Evolutionary conservation across 1,140 invertebrate genomes (phyloP), one percentile per base, ranked within the genome.

Genomic region (Plodia interpunctella): DNA sequence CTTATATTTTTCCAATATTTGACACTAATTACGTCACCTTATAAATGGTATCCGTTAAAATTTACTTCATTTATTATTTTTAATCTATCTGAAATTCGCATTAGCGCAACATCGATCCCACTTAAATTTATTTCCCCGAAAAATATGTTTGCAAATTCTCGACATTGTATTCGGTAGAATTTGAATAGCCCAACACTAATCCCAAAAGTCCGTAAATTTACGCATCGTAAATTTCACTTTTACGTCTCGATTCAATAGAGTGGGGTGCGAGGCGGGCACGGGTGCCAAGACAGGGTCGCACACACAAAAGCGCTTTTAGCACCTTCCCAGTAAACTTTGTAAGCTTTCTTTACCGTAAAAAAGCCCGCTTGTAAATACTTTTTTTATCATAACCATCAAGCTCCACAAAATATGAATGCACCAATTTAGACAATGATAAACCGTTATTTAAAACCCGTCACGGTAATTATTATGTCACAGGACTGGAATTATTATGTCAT

Each of bases 141-240:
- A 15, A 44, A 44, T 44, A 15, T 13, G 13, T 35, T 10, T 1
- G 13, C 32, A 9, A 10, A 44, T 44, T 44, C 13, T 44, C 38
- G 38, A 15, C 38, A 44, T 44, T 44, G 38, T 44, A 10, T 13
- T 44, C 38, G 38, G 38, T 44, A 35, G 13, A 44, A 44, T 44
- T 44, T 44, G 38, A 44, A 44, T 44, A 44, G 38, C 38, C 38
- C 38, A 59, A 56, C 50, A 62, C 58, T 66, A 60, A 66, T 66
- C 65, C 60, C 49, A 35, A 57, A 60, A 66, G 56, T 49, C 53
- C 55, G 57, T 62, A 65, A 70, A 69, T 70, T 67, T 64, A 74
- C 74, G 70, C 67, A 62, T 72, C 73, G 73, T 78, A 80, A 80
- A 80, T 72, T 82, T 70, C 65, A 78, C 68, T 76, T 74, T 69